phyloP scores from a whole-genome alignment of 2,113 vertebrate species.

The Clarias gariepinus region DNA sequence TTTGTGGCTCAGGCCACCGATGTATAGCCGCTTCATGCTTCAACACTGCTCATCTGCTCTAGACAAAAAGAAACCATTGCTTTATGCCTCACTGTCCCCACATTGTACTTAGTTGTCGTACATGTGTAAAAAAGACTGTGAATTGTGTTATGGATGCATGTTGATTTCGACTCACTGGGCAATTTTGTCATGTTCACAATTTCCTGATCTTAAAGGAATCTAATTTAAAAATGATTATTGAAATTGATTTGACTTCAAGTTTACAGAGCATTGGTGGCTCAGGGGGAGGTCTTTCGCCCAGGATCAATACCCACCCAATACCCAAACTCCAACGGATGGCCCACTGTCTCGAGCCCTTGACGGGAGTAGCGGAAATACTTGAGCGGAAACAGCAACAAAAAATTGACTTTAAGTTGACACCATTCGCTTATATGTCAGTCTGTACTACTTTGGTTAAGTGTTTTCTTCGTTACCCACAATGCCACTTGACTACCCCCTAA shows the following conservation, averaged over 20 bases:
- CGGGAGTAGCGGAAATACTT: too few relatives aligned
- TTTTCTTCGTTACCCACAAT: background rate
- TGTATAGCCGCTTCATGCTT: constrained; percentile 77
- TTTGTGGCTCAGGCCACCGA: constrained; percentile 83
- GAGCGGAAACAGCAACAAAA: too few relatives aligned
- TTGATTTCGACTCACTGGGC: background rate
- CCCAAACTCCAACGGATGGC: too few relatives aligned
- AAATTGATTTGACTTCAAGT: background rate
- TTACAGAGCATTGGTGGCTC: background rate
- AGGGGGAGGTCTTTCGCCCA: too few relatives aligned
- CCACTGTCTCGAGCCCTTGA: too few relatives aligned
- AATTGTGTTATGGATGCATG: background rate
- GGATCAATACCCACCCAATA: too few relatives aligned
- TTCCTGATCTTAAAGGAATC: background rate
- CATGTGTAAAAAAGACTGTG: background rate
- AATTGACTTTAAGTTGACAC: background rate
- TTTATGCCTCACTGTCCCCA: background rate
- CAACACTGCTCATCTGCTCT: background rate
- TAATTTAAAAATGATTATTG: background rate
- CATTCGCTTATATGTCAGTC: background rate
- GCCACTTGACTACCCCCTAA: background rate
- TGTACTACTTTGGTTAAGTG: background rate
- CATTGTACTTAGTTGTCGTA: background rate
- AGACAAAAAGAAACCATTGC: background rate
- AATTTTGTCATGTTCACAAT: background rate